Evolutionary conservation across 2,113 vertebrate species (phyloP).

Genomic region (Myotis brandtii): DNA sequence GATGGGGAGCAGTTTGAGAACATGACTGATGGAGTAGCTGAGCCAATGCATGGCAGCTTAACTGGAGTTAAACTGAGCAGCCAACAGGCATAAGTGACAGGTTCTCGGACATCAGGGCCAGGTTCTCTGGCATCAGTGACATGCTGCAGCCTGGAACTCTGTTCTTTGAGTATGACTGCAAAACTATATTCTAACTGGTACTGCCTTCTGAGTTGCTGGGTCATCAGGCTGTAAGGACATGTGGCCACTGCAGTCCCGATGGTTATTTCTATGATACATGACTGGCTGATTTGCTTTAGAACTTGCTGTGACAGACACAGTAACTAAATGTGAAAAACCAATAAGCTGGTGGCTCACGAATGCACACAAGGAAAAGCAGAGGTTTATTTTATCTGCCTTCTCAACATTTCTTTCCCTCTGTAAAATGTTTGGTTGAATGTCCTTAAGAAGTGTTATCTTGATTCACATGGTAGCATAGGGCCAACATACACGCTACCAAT

Average conservation of each 20-base stretch:
- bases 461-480: conserved; percentile 86
- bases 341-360: conserved; percentile 82
- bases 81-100: conserved; percentile 86
- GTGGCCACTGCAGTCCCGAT: conserved; percentile 60
- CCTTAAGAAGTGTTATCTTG: conserved; percentile 82
- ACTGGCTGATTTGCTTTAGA: conserved; percentile 72
- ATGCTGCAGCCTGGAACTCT: conserved; percentile 48
- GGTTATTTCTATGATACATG: conserved; percentile 54
- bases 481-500: conserved; percentile 86
- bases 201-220: conserved; percentile 77
- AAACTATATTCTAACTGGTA: conserved; percentile 76
- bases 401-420: conserved; percentile 83
- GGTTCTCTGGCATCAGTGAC: not conserved
- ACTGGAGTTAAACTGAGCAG: conserved; percentile 90
- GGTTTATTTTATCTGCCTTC: conserved; percentile 83
- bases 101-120: not conserved
- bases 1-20: conserved; percentile 88
- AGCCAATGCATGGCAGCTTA: conserved; percentile 88
- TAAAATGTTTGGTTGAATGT: conserved; percentile 84
- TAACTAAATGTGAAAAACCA: conserved; percentile 84
- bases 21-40: conserved; percentile 86
- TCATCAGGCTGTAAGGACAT: conserved; percentile 48
- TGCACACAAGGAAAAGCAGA: conserved; percentile 85
- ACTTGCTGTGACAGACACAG: conserved; percentile 82
- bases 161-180: conserved; percentile 74